A percentile compares a stretch with the other conserved stretches of the same genome.
Conservation (phyloP, 2,797 vertebrate species). For the Euthynnus affinis region DNA sequence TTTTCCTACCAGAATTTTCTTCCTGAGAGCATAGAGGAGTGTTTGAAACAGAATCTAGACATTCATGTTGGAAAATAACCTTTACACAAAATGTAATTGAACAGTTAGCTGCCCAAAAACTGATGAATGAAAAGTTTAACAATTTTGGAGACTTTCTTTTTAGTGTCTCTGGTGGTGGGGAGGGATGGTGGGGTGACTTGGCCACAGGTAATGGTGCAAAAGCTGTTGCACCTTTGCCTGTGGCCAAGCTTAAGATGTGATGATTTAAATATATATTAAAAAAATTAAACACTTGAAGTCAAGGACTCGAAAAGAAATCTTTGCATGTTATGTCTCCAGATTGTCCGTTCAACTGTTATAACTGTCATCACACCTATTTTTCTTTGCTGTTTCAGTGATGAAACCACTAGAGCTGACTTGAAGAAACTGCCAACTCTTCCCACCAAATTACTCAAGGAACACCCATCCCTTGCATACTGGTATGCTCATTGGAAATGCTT, state of each 20-base stretch:
- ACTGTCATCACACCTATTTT: not conserved
- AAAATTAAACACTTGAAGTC: not conserved
- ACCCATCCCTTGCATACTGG: slow-evolving; percentile 97
- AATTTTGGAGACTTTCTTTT: too few relatives aligned
- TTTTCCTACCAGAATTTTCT: not conserved
- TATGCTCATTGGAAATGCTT: slow-evolving; percentile 65
- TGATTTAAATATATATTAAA: not conserved
- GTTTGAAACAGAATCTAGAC: not conserved
- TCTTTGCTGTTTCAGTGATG: slow-evolving; percentile 71
- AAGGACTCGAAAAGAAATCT: not conserved
- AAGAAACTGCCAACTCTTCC: slow-evolving; percentile 95
- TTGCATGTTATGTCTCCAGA: not conserved
- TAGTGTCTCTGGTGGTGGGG: too few relatives aligned
- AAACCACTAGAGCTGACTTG: slow-evolving; percentile 90
- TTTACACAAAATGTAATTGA: not conserved
- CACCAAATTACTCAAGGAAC: slow-evolving; percentile 96
- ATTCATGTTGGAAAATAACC: not conserved
- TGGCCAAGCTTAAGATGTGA: not conserved
- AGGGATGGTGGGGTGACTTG: too few relatives aligned
- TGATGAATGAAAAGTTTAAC: too few relatives aligned
- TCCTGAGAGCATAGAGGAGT: not conserved
- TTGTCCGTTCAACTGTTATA: not conserved
- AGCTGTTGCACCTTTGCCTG: not conserved
- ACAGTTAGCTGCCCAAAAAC: too few relatives aligned
- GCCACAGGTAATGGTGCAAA: too few relatives aligned